A percentile compares a stretch with the other conserved stretches of the same genome.
These are phyloP conservation scores for Bucorvus abyssinicus DNA, from an alignment of 2,797 vertebrate genomes.

Conservation along the genomic window DNA sequence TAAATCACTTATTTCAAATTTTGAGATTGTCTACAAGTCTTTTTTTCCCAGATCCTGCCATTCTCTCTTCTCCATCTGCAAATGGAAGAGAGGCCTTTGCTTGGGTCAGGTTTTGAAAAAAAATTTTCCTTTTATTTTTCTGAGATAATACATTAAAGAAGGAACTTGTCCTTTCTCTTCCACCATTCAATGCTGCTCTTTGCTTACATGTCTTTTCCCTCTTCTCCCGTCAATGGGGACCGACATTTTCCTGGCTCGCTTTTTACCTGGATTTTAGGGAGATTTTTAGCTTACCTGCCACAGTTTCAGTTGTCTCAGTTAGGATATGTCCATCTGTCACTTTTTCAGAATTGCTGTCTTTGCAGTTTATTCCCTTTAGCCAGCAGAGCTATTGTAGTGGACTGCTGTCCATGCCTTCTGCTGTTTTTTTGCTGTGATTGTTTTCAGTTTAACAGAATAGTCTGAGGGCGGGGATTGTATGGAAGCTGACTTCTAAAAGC, in stretches of 20 bases:
- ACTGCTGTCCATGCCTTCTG: not conserved
- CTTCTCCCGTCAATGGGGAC: not conserved
- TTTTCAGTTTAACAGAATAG: not conserved
- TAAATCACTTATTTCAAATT: not conserved
- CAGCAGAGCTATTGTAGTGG: not conserved
- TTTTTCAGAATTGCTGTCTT: not conserved
- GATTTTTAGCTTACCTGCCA: not conserved
- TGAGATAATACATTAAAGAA: not conserved
- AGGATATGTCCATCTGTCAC: not conserved
- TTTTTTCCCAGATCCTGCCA: not conserved
- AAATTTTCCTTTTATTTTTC: not conserved
- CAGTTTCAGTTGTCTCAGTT: not conserved
- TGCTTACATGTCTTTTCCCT: not conserved
- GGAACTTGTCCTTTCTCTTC: not conserved
- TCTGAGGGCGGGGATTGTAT: accelerated
- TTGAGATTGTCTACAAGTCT: not conserved
- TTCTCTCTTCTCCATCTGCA: not conserved
- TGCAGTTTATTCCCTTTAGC: not conserved
- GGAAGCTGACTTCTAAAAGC: not conserved
- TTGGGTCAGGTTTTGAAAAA: not conserved
- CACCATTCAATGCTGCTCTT: not conserved
- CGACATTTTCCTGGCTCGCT: not conserved
- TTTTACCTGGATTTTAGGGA: not conserved
- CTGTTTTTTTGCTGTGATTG: not conserved
- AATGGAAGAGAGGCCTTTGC: not conserved